phyloP scores from a whole-genome alignment of 2,888 invertebrate species.

The Thymelicus acteon region DNA sequence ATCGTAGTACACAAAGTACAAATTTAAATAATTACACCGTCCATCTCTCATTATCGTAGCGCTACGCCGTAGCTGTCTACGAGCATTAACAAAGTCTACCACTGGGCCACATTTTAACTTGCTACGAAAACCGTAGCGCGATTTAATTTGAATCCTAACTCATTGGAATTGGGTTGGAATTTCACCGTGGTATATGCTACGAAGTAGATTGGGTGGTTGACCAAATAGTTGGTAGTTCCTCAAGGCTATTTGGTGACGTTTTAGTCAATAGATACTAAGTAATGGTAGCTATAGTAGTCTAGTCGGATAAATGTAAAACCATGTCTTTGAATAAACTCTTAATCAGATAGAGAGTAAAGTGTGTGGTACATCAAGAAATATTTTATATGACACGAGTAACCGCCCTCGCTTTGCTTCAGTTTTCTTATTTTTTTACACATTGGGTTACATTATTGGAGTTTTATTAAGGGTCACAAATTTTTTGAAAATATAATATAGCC shows the following conservation, averaged over 20 bases:
- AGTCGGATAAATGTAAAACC: no score
- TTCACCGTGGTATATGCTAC: constrained; percentile 12
- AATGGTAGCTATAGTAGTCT: neutral
- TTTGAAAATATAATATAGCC: no score
- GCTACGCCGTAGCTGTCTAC: constrained; percentile 37
- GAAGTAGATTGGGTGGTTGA: constrained; percentile 35
- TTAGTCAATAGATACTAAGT: constrained; percentile 1
- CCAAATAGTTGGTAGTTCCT: constrained; percentile 35
- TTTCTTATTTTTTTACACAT: no score
- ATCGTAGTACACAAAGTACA: neutral
- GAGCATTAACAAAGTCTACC: constrained; percentile 34
- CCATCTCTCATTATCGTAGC: constrained; percentile 36
- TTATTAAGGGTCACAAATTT: no score
- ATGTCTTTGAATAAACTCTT: no score
- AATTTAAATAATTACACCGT: constrained; percentile 27
- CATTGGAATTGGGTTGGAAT: constrained; percentile 22
- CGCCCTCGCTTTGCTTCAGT: no score
- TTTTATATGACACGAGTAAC: no score
- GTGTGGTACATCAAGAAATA: no score
- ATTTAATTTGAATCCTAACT: constrained; percentile 24
- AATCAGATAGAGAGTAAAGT: no score
- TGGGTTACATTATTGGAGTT: no score
- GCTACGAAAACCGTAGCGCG: constrained; percentile 30
- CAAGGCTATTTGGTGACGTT: constrained; percentile 23
- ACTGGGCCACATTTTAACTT: constrained; percentile 35